Percentiles rank a stretch among this genome's conserved stretches.
Evolutionary conservation across 2,113 vertebrate species (phyloP).

Genomic region (Lynx canadensis): DNA sequence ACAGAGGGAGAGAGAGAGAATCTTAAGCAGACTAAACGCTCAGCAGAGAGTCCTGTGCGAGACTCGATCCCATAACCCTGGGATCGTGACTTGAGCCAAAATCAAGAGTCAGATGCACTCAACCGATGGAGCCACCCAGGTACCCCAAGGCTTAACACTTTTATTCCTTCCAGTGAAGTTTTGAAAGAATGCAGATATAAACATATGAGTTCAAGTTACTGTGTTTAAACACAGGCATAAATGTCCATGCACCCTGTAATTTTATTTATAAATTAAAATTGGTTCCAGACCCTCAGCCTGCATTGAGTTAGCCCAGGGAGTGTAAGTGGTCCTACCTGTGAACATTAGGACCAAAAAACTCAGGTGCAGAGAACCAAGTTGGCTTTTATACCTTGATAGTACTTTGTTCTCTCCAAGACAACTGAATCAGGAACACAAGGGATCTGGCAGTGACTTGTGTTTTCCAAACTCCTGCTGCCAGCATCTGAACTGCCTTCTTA

Average conservation of each 20-base stretch:
- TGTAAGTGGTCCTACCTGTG: neutral
- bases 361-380: neutral
- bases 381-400: accelerated
- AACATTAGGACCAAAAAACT: neutral
- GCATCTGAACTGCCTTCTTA: too few species aligned
- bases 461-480: neutral
- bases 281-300: neutral
- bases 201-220: neutral
- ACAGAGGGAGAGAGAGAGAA: too few species aligned
- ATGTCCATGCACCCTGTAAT: too few species aligned
- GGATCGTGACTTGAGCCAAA: too few species aligned
- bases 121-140: too few species aligned
- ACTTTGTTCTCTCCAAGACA: accelerated
- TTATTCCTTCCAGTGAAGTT: neutral
- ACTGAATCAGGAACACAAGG: accelerated
- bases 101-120: too few species aligned
- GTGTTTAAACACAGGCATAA: neutral
- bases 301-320: neutral
- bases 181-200: neutral
- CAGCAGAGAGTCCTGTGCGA: too few species aligned
- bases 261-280: neutral
- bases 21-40: too few species aligned
- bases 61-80: too few species aligned
- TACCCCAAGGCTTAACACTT: neutral
- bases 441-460: accelerated